Evolutionary conservation across 64 coral and sea anemone genomes (phyloP).

Genomic region (Porites lutea): DNA sequence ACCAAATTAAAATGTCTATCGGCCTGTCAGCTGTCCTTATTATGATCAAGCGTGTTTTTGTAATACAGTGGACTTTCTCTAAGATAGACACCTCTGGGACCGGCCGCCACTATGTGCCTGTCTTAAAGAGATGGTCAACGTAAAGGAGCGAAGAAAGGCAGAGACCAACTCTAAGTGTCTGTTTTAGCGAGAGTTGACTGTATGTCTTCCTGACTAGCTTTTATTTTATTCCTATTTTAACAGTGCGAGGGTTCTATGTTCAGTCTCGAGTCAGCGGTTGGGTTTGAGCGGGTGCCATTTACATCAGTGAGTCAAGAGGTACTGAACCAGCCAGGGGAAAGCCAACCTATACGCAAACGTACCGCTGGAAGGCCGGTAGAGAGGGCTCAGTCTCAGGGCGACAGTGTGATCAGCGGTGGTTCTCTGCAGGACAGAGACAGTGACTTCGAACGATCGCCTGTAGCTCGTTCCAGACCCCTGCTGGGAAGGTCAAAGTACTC

Average conservation of each 20-base stretch:
- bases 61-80: too few relatives aligned
- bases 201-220: not conserved
- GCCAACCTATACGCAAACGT: not conserved
- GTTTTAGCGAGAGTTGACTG: too few relatives aligned
- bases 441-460: constrained; percentile 80
- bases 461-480: constrained; percentile 55
- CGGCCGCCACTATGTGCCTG: too few relatives aligned
- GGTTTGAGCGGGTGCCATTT: constrained; percentile 54
- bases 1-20: too few relatives aligned
- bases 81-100: too few relatives aligned
- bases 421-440: constrained; percentile 88
- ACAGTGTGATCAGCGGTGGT: constrained; percentile 91
- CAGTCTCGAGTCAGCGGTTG: constrained; percentile 59
- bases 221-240: not conserved
- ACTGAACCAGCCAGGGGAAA: constrained; percentile 30
- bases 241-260: constrained; percentile 63
- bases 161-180: too few relatives aligned
- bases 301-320: constrained; percentile 69
- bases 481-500: constrained; percentile 36
- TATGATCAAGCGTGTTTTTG: too few relatives aligned
- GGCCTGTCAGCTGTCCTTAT: too few relatives aligned
- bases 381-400: constrained; percentile 87
- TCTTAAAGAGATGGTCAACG: too few relatives aligned
- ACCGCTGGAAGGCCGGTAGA: constrained; percentile 67
- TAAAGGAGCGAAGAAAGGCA: too few relatives aligned